These are phyloP conservation scores for Acanthiza pusilla DNA, from an alignment of 2,797 vertebrate species.

Conservation along the genomic window DNA sequence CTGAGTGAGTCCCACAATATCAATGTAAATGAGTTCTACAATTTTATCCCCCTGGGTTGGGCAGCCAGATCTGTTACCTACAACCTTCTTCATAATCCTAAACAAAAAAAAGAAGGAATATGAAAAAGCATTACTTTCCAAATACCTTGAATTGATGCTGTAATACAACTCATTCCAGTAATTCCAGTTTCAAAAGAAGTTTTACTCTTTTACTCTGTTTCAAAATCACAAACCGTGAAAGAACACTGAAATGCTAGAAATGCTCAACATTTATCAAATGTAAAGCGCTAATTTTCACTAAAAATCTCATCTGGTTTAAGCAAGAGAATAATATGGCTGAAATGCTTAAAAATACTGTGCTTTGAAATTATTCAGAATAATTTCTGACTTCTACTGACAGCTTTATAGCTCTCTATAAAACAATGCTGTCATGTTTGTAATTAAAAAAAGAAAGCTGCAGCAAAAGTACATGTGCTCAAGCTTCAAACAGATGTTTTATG, in stretches of 20 bases:
- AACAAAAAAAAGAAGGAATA: background rate
- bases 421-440: background rate
- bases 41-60: constrained; percentile 95
- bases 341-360: background rate
- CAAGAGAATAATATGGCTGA: background rate
- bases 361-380: background rate
- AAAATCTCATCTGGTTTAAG: background rate
- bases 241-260: background rate
- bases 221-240: background rate
- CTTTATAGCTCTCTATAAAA: background rate
- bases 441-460: background rate
- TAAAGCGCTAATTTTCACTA: background rate
- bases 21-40: constrained; percentile 98
- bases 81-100: constrained; percentile 98
- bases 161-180: background rate
- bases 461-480: background rate
- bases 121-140: background rate
- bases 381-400: background rate
- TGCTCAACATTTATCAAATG: background rate
- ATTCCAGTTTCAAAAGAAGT: background rate
- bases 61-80: constrained; percentile 97
- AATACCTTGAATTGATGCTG: background rate
- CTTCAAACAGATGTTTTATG: background rate
- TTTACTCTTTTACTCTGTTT: background rate
- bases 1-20: constrained; percentile 95